Conservation (phyloP, 2,113 vertebrate species). For the Paramormyrops kingsleyae region DNA sequence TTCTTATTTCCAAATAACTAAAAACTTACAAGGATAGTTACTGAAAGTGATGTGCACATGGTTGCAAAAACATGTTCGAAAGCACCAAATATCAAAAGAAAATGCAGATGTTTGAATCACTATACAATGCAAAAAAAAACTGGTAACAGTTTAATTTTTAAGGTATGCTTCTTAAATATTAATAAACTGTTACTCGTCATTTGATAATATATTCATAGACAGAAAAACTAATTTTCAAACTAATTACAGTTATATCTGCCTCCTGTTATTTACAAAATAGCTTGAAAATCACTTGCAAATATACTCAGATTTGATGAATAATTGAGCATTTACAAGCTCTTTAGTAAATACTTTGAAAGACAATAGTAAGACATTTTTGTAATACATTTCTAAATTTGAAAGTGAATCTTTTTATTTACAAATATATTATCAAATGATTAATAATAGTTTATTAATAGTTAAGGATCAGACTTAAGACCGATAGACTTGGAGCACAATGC, state of each 20-base stretch:
- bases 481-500: not conserved
- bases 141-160: not conserved
- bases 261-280: not conserved
- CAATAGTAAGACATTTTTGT: not conserved
- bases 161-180: not conserved
- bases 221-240: not conserved
- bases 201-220: not conserved
- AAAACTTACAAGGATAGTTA: not conserved
- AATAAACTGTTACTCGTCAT: not conserved
- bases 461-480: not conserved
- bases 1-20: not conserved
- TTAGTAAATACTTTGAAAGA: not conserved
- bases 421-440: not conserved
- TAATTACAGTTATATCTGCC: not conserved
- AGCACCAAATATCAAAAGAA: not conserved
- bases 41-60: not conserved
- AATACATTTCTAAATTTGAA: not conserved
- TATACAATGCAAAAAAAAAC: not conserved
- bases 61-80: not conserved
- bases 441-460: not conserved
- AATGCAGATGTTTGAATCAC: not conserved
- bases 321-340: not conserved
- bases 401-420: not conserved
- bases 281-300: not conserved
- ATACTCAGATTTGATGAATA: not conserved